Base-by-base conservation (phyloP, 2,113 vertebrate genomes). In the Tretioscincus oriximinensis region DNA sequence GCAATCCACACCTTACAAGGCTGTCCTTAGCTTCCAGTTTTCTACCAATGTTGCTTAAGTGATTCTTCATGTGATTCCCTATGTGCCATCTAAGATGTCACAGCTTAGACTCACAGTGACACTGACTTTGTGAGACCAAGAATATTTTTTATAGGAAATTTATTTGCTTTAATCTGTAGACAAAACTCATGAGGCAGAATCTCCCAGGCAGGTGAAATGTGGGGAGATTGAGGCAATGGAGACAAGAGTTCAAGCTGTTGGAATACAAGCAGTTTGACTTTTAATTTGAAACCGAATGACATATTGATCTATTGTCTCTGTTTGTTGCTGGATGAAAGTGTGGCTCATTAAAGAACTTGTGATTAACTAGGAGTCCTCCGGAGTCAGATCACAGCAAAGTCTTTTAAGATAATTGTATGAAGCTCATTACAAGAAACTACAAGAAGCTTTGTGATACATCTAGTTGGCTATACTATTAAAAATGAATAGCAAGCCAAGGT, bases 271-370 rank as follows among this genome's bases (percentile, higher is more conserved):
- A n/a, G 49, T 26, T 75, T 72, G 18, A 68, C 73, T 70, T 82
- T 82, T 76, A 76, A 82, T 73, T 87, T 73, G 58, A 79, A 87
- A 18, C 60, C 31, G 75, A 9, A 80, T 67, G 80, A 74, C 82
- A 54, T 35, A 28, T 28, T 1, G 1, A 87, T 28, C 8, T 70
- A 82, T 82, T 29, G 12, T 80, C 71, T 77, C 66, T n/a, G 49
- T 68, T 6, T 71, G 12, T 71, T 73, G 3, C 64, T 84, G 21
- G 88, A 64, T 14, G 58, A 28, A 90, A 86, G 49, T 70, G 47
- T 71, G 81, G 80, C 73, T 74, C 63, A 79, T 6, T 80, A 35
- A 3, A 76, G 85, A 86, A 54, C 72, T 21, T n/a, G 71, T 66
- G 24, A 70, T 28, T 84, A 75, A 75, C 66, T 69, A 63, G 71